Evolutionary conservation across 2,113 vertebrate genomes (phyloP), one percentile per base, ranked within the genome.

Genomic region (Opisthocomus hoazin): DNA sequence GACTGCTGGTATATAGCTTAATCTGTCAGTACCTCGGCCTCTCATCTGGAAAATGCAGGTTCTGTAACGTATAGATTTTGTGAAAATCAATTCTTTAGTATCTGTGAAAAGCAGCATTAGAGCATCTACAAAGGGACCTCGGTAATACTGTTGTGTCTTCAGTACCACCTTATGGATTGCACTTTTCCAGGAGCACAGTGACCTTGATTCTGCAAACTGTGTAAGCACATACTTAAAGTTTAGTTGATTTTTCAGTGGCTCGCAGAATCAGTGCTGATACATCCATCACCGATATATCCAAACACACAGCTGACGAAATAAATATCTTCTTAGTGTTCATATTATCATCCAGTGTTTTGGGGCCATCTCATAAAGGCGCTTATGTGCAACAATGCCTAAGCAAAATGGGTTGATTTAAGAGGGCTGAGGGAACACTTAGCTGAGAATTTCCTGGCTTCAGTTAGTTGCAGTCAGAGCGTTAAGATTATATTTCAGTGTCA

Each of bases 341-440:
- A 97, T 95, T 89, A 96, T 95, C 94, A 97, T 74, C 93, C 97
- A 89, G 94, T 91, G 95, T 97, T 94, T 96, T 95, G 93, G 93
- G 96, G 90, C 89, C 8, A 45, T 70, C 92, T 91, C 96, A 94
- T 96, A 97, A 97, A 94, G 78, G 91, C 46, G 24, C 63, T 96
- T 96, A 77, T 77, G 90, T 93, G 94, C 89, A 95, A 89, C 96
- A 96, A 96, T 92, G 92, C 93, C 92, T 97, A 96, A 94, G 84
- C 93, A 97, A 96, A 97, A 93, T 53, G 94, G 84, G 74, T 66
- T 96, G 95, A 96, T 97, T 96, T 96, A 95, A 90, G 92, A 94
- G 95, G 90, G 90, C 84, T 94, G 65, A 90, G 95, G 95, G 93
- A 95, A 96, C 93, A 91, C 86, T 96, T 96, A 80, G 77, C 64